Evolutionary conservation across 2,888 invertebrate species (phyloP), one percentile per base, ranked within the genome.

Genomic region (Pegoplata infirma): DNA sequence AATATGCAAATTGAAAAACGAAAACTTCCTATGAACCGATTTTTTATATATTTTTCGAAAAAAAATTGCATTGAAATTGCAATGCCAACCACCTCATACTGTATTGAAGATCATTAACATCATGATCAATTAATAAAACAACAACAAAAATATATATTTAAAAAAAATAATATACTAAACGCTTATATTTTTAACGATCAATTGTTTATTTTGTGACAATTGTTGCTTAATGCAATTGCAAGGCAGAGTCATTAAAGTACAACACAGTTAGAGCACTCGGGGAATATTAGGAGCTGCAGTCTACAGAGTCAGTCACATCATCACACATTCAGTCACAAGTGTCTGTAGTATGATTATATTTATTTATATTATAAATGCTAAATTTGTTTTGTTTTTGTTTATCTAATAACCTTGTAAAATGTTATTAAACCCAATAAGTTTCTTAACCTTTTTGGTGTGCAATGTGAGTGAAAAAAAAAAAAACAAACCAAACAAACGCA

Each of bases 371-470:
- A 73, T 72, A 74, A 71, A 80, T 56, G 72, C 69, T 76, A 78
- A 80, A 76, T 66, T 67, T 79, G 69, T 68, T 74, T 78, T 79
- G 69, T 78, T 84, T 82, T 79, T 81, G 82, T 87, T 87, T 88
- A 86, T 88, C 88, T 87, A 87, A 87, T 87, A 87, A 87, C 87
- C 87, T 87, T 87, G 87, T 88, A 84, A 83, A 86, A 84, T 88
- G 88, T 88, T 88, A 88, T 88, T 88, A 88, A 89, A 89, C 89
- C 87, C 88, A 86, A 87, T 88, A 88, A 88, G 88, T 88, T 88
- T 88, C 83, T 88, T 88, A 85, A 88, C 89, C 89, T 87, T 85
- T 81, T 75, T 80, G 53, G 51, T 59, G 36, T 64, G 46, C 23
- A 19, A 14, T 46, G 46, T 53, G 12, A 61, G 49, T 61, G 19